A percentile compares a stretch with the other conserved stretches of the same genome.
Conservation (phyloP, 2,797 vertebrate genomes). For the Diglossa cyanea region DNA sequence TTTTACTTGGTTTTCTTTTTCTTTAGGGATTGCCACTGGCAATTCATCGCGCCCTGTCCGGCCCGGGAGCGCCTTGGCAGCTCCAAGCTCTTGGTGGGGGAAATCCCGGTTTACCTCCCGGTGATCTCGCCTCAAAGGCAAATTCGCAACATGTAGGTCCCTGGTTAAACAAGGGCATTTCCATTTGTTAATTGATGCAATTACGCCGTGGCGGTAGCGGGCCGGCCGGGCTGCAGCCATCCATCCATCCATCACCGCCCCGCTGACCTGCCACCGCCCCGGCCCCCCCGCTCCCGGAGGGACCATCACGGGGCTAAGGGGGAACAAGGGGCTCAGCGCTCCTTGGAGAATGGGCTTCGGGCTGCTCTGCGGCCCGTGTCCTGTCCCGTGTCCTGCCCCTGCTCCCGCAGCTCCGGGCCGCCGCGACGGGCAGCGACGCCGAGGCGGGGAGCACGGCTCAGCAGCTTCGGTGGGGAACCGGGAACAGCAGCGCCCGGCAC, state of each 20-base stretch:
- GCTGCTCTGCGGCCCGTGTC: neutral
- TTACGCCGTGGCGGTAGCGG: slow-evolving; percentile 83
- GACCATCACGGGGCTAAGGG: slow-evolving; percentile 72
- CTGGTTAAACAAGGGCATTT: slow-evolving; percentile 85
- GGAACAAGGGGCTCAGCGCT: slow-evolving; percentile 76
- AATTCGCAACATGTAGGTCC: slow-evolving; percentile 75
- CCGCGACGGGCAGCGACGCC: neutral
- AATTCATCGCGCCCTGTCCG: neutral
- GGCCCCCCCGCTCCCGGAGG: slow-evolving; percentile 66
- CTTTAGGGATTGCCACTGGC: neutral
- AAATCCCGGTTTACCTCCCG: neutral
- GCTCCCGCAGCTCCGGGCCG: neutral
- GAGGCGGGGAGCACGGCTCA: no score
- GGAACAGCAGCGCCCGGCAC: neutral
- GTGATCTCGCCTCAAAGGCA: slow-evolving; percentile 78
- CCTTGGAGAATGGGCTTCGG: slow-evolving; percentile 56
- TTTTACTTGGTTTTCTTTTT: neutral
- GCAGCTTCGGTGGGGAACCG: neutral
- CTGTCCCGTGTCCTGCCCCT: neutral
- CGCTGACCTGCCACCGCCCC: slow-evolving; percentile 81
- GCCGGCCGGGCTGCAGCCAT: slow-evolving; percentile 80
- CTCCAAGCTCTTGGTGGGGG: neutral
- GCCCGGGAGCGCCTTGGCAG: neutral
- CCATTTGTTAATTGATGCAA: slow-evolving; percentile 92
- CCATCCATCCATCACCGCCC: slow-evolving; percentile 81